Base-by-base conservation (phyloP, 2,888 invertebrate species). In the Aspidapion aeneum region DNA sequence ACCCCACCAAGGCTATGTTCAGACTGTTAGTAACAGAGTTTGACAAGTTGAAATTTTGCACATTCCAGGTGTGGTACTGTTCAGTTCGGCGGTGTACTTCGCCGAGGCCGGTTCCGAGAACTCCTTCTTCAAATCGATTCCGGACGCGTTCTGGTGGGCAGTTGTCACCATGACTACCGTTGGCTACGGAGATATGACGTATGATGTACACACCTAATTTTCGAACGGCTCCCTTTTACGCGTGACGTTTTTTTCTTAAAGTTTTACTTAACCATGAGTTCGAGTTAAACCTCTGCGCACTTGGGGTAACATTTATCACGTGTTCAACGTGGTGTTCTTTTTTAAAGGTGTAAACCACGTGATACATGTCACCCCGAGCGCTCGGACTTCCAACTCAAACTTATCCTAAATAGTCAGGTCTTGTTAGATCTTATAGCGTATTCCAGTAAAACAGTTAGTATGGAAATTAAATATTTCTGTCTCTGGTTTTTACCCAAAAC, bases 61-160 rank as follows among this genome's bases (percentile, higher is more conserved):
- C 84, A 87, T 87, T 91, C 86, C 93, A 95, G 96, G 98, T 91
- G 98, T 98, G 88, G 98, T 98, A 87, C 94, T 98, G 87, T 98
- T 98, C 91, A 98, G 97, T 85, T 97, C 96, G 87, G 98, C 98
- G 86, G 98, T 98, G 85, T 98, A 98, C 92, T 98, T 98, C 90
- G 98, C 98, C 85, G 98, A 98, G 89, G 98, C 97, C 85, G 98
- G 98, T 88, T 95, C 96, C 85, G 96, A 96, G 89, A 93, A 95
- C 87, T 97, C 98, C 85, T 96, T 96, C 92, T 98, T 98, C 93
- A 96, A 96, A 89, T 97, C 96, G 86, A 98, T 98, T 89, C 98
- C 98, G 83, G 97, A 97, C 89, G 98, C 97, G 87, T 98, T 98
- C 90, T 98, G 98, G 98, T 98, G 98, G 98, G 96, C 96, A 85